These are phyloP conservation scores for Phrynocephalus guinanensis DNA, from an alignment of 2,797 vertebrate genomes.

Conservation along the genomic window DNA sequence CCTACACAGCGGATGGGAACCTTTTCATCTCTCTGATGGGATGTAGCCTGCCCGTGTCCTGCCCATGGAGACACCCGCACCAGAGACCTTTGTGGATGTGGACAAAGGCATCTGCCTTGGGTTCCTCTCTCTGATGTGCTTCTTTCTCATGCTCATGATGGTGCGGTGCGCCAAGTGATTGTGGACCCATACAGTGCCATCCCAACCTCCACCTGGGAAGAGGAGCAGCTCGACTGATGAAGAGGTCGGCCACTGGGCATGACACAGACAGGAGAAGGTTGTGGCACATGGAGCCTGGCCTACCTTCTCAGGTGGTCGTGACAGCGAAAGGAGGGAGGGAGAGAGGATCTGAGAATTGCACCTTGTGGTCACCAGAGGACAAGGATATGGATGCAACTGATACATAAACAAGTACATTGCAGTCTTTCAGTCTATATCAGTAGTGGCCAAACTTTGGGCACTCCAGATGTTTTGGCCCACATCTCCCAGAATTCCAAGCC, in stretches of 20 bases:
- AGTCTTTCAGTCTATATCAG: not conserved
- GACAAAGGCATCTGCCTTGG: slow-evolving; percentile 87
- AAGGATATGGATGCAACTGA: not conserved
- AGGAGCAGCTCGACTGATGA: slow-evolving; percentile 73
- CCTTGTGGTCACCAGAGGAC: not conserved
- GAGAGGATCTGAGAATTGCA: not conserved
- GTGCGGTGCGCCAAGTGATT: slow-evolving; percentile 87
- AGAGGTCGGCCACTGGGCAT: too few relatives aligned
- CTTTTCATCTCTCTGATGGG: too few relatives aligned
- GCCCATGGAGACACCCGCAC: slow-evolving; percentile 59
- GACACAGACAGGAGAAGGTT: not conserved
- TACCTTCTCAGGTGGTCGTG: not conserved
- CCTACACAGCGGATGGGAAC: not conserved
- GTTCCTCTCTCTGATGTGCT: slow-evolving; percentile 84
- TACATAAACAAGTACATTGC: not conserved
- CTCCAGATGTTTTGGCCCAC: too few relatives aligned
- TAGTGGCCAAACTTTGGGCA: too few relatives aligned
- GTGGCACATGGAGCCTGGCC: not conserved
- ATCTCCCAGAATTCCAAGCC: too few relatives aligned
- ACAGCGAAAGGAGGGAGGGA: not conserved
- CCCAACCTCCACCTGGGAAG: slow-evolving; percentile 88
- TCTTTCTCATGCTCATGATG: slow-evolving; percentile 87
- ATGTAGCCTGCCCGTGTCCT: not conserved
- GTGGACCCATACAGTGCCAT: slow-evolving; percentile 89
- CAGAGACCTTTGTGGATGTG: slow-evolving; percentile 74